Evolutionary conservation across 2,113 vertebrate genomes (phyloP).

Genomic region (Brachyhypopomus gauderio): DNA sequence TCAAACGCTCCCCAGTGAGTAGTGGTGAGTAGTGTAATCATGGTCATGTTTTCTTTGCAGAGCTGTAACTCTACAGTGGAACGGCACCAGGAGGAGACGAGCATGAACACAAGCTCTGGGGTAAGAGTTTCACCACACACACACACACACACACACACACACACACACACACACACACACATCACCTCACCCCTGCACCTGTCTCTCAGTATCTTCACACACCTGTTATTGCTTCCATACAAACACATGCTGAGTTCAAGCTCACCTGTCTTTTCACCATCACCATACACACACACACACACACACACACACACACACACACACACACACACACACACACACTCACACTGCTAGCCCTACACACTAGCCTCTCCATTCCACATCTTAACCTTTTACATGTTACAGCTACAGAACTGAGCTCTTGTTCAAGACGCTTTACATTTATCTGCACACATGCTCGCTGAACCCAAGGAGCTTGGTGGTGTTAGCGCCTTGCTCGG

Average conservation of each 20-base stretch:
- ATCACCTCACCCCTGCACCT: conserved; percentile 29
- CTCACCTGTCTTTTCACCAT: neutral
- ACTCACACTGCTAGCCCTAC: no score
- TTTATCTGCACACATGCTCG: no score
- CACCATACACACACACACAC: no score
- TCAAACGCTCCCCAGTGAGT: neutral
- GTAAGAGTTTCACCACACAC: neutral
- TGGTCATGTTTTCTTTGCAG: conserved; percentile 17
- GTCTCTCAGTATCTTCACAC: neutral
- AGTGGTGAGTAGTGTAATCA: neutral
- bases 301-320: no score
- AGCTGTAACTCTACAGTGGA: neutral
- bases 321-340: no score
- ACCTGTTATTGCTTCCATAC: no score
- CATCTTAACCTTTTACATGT: no score
- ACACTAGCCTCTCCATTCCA: no score
- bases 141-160: neutral
- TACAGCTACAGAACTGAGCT: no score
- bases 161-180: conserved; percentile 51
- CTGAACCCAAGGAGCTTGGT: no score
- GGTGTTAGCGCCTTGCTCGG: no score
- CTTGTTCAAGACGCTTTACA: no score
- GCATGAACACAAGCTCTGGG: neutral
- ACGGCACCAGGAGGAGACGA: conserved; percentile 6
- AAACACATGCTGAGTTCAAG: neutral